Evolutionary conservation across 2,113 vertebrate genomes (phyloP).

Genomic region (Hippopotamus amphibius): DNA sequence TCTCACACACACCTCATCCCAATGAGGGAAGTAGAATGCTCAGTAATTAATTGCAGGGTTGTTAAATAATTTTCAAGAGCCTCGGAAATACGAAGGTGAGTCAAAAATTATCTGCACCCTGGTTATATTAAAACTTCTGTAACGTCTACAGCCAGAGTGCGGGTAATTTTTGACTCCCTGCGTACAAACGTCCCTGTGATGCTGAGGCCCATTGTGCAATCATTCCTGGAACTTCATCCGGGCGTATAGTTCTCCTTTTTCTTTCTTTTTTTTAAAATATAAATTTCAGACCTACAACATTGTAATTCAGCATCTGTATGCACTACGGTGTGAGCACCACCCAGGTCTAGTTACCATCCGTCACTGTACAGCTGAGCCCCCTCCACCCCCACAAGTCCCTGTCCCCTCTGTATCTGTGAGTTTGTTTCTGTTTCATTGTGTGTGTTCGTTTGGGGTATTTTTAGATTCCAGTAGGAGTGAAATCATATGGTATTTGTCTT

Average conservation of each 20-base stretch:
- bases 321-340: not conserved
- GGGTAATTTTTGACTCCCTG: too few species aligned
- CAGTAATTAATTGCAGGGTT: not conserved
- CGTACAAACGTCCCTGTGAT: not conserved
- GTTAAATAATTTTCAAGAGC: not conserved
- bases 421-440: not conserved
- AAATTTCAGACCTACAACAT: not conserved
- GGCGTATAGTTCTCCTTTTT: not conserved
- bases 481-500: not conserved
- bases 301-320: not conserved
- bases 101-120: too few species aligned
- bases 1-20: not conserved
- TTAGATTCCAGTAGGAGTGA: not conserved
- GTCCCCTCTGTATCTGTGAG: not conserved
- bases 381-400: not conserved
- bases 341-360: not conserved
- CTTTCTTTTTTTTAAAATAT: not conserved
- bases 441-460: not conserved
- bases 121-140: too few species aligned
- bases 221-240: not conserved
- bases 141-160: too few species aligned
- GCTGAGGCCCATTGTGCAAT: not conserved
- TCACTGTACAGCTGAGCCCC: not conserved
- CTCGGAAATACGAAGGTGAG: not conserved
- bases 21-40: not conserved